Evolutionary conservation across 2,888 invertebrate genomes (phyloP).

Genomic region (Dasysyrphus tricinctus): DNA sequence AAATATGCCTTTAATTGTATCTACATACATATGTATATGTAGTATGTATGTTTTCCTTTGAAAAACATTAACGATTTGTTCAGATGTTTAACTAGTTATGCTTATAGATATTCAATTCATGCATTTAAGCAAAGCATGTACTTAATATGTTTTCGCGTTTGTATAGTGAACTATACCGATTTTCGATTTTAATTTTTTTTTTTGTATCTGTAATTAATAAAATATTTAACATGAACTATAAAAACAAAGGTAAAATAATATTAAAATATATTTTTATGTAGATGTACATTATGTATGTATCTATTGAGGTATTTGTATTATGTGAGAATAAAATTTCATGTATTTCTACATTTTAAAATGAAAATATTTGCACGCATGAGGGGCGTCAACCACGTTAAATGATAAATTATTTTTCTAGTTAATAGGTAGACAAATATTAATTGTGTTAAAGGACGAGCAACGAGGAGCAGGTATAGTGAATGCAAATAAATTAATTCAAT

Average conservation of each 20-base stretch:
- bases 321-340: not conserved
- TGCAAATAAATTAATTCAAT: slow-evolving; percentile 16
- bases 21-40: too few species aligned
- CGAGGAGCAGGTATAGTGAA: not conserved
- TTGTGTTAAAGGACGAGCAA: not conserved
- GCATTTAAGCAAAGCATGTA: not conserved
- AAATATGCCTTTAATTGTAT: not conserved
- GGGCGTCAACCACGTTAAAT: slow-evolving; percentile 5
- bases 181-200: slow-evolving; percentile 4
- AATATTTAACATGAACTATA: slow-evolving; percentile 13
- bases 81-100: not conserved
- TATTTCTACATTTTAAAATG: not conserved
- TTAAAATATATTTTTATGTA: not conserved
- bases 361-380: slow-evolving; percentile 16
- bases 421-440: slow-evolving; percentile 14
- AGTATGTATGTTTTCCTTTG: not conserved
- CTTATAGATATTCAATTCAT: not conserved
- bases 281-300: not conserved
- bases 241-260: slow-evolving; percentile 19
- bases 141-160: not conserved
- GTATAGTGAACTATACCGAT: not conserved
- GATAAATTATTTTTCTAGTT: slow-evolving; percentile 25
- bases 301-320: not conserved
- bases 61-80: slow-evolving; percentile 7
- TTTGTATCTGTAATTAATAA: slow-evolving; percentile 12